Evolutionary conservation across 1,140 invertebrate species (phyloP).

Genomic region (Bacillus rossius): DNA sequence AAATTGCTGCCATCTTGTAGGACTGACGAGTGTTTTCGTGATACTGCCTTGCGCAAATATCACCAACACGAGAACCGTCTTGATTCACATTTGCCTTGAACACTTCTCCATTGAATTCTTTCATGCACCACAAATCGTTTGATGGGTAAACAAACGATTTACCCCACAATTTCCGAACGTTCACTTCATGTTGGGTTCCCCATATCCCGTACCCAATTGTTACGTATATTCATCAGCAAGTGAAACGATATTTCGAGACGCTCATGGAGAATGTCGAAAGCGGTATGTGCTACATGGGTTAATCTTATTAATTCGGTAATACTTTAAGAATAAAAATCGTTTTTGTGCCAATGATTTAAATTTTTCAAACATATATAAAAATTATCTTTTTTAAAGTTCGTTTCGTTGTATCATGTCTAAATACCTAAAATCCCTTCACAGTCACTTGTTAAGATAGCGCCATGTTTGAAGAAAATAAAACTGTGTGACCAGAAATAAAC

Average conservation of each 20-base stretch:
- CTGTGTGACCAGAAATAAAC: too few species aligned
- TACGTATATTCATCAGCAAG: conserved; percentile 17
- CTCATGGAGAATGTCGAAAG: background rate
- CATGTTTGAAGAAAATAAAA: too few species aligned
- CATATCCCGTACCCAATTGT: conserved; percentile 8
- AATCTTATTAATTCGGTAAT: too few species aligned
- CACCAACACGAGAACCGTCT: background rate
- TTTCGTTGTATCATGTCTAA: too few species aligned
- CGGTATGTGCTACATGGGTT: background rate
- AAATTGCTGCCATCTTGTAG: conserved; percentile 21
- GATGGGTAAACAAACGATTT: conserved; percentile 21
- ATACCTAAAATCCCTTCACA: too few species aligned
- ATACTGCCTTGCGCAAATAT: conserved; percentile 12
- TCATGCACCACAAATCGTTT: conserved; percentile 5
- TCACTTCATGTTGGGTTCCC: conserved; percentile 15
- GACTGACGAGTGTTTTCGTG: conserved; percentile 12
- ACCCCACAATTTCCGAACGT: conserved; percentile 17
- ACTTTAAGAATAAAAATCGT: too few species aligned
- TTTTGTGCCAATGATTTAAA: too few species aligned
- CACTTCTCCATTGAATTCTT: conserved; percentile 13
- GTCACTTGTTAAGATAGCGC: too few species aligned
- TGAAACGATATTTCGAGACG: background rate
- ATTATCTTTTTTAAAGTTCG: too few species aligned
- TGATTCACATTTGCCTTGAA: conserved; percentile 6
- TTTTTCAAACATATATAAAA: too few species aligned